Percentiles rank a stretch among this genome's conserved stretches.
phyloP scores from a whole-genome alignment of 2,113 vertebrate genomes.

The Leptobrachium leishanense region DNA sequence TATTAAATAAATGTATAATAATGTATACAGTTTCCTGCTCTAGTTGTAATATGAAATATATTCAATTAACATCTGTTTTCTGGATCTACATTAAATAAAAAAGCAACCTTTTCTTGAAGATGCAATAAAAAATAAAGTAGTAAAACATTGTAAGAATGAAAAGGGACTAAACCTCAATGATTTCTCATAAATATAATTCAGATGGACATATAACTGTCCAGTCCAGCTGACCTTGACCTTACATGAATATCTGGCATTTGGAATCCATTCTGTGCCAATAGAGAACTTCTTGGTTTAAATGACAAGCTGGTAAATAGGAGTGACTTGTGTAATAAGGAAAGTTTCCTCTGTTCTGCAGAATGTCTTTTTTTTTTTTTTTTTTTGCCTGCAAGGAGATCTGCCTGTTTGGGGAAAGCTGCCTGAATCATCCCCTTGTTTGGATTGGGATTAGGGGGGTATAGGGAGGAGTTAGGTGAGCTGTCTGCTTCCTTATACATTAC shows the following conservation, averaged over 20 bases:
- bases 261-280: background rate
- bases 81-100: too few species aligned
- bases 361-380: background rate
- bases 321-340: slow-evolving; percentile 11
- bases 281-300: background rate
- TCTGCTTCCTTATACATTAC: slow-evolving; percentile 80
- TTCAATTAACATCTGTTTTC: too few species aligned
- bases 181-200: background rate
- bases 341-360: slow-evolving; percentile 14
- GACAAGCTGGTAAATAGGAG: slow-evolving; percentile 10
- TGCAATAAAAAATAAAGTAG: background rate
- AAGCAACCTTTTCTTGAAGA: background rate
- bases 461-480: slow-evolving; percentile 79
- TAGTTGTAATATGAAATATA: too few species aligned
- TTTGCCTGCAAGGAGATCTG: slow-evolving; percentile 56
- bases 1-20: too few species aligned
- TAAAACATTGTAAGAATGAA: background rate
- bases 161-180: background rate
- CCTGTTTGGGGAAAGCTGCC: slow-evolving; percentile 60
- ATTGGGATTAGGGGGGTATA: slow-evolving; percentile 61
- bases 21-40: too few species aligned
- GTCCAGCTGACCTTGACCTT: background rate
- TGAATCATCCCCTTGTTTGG: slow-evolving; percentile 60
- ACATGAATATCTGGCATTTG: background rate
- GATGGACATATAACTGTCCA: background rate